phyloP scores from a whole-genome alignment of 2,797 vertebrate species.

The Picus viridis region DNA sequence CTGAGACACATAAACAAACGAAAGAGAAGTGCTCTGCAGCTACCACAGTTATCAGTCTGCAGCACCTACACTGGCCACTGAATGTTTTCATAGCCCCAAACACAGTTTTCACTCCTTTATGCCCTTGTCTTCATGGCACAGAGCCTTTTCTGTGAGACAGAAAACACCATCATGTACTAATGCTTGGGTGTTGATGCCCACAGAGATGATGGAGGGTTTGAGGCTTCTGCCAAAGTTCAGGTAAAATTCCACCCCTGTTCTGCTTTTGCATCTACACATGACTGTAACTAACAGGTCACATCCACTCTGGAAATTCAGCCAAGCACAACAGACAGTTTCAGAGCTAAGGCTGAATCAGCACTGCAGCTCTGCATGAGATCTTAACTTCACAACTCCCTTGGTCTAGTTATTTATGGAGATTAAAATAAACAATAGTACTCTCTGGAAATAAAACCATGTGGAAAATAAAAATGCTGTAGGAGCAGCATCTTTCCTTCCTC shows the following conservation, averaged over 20 bases:
- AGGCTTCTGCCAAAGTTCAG: background rate
- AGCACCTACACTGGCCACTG: background rate
- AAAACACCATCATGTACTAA: background rate
- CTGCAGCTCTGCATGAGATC: background rate
- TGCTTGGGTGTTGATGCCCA: background rate
- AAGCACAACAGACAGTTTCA: background rate
- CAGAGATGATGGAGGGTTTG: background rate
- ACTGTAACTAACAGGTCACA: background rate
- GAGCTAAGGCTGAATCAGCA: background rate
- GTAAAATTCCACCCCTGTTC: background rate
- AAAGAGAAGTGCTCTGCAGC: background rate
- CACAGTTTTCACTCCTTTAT: accelerated
- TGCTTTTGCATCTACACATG: background rate
- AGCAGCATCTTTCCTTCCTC: background rate
- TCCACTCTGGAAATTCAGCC: background rate
- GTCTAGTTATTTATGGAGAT: background rate
- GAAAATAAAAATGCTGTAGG: background rate
- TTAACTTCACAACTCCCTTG: background rate
- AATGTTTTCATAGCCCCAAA: background rate
- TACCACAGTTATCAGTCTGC: background rate
- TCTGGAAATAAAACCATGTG: background rate
- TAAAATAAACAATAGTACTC: background rate
- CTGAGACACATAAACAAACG: background rate
- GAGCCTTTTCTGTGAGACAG: background rate
- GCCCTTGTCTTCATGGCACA: background rate